Evolutionary conservation across 2,888 invertebrate species (phyloP), one percentile per base, ranked within the genome.

Genomic region (Mallateleia sp.): DNA sequence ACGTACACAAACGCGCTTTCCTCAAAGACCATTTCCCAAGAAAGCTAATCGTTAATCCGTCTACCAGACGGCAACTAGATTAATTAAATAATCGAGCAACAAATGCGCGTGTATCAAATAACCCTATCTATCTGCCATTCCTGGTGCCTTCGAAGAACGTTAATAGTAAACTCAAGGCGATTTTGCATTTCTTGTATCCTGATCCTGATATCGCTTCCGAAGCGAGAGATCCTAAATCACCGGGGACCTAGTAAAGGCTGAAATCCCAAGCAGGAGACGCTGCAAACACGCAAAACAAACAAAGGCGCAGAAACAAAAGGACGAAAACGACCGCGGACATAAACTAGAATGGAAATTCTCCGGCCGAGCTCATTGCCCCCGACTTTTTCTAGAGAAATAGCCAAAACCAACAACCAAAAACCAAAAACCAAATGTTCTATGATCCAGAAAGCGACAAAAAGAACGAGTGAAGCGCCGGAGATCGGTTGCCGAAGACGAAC

Each of bases 401-500:
- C n/a, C n/a, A n/a, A n/a, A n/a, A 52, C 22, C 47, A 52, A 54
- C 52, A 52, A 14, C n/a, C n/a, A n/a, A n/a, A n/a, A 74, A 14
- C 9, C 50, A 20, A 0, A 18, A 42, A 34, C 14, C 34, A 69
- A 62, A 54, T 47, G 42, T n/a, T n/a, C n/a, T n/a, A n/a, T n/a
- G n/a, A n/a, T n/a, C n/a, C n/a, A n/a, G n/a, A n/a, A n/a, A n/a
- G n/a, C n/a, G n/a, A n/a, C n/a, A n/a, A n/a, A 77, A 77, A 67
- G 75, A 24, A 62, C 24, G 18, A 71, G 60, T 58, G 56, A 74
- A 64, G 69, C 83, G 86, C 85, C 90, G 87, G 85, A 67, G 60
- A 25, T 85, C 34, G 86, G 88, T 88, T 89, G 89, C 93, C 92
- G 91, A 93, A 93, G 92, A 93, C 90, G 93, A 91, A 93, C 92